Base-by-base conservation (phyloP, 2,797 vertebrate genomes). In the Natrix natrix region DNA sequence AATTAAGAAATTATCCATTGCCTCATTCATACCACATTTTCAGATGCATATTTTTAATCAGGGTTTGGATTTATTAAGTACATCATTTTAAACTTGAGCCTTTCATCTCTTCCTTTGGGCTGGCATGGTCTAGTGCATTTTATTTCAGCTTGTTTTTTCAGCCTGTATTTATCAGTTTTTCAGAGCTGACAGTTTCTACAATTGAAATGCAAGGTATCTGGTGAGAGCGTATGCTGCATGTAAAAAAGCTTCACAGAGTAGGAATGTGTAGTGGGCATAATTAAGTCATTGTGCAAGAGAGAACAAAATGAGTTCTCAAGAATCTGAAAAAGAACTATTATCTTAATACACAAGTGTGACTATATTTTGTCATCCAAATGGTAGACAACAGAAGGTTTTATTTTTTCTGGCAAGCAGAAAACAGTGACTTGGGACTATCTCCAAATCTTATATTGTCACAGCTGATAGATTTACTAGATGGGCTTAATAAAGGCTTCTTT, bases 61-160 rank as follows among this genome's bases (percentile, higher is more conserved):
- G 20, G 83, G 83, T 92, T 87, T 90, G 56, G 48, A 78, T 94
- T 61, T 87, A 95, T 94, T 32, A 57, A 59, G 54, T 94, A 94
- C 86, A 92, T 32, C 11, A 90, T 87, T 93, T 88, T 59, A 94
- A 92, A 92, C 20, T 52, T 86, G 57, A 91, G 83, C 86, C 83
- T 92, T 92, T 92, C 28, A 57, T 89, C 59, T 74, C 55, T 92
- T 78, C 57, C 57, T 86, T 91, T 83, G 16, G 59, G 32, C 24
- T 90, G 91, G 54, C 57, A 89, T 69, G 93, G 93, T 91, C 92
- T 90, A 92, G 52, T 94, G 89, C 48, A 11, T 92, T 94, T 91
- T 89, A 91, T 91, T 91, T 89, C 28, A 63, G 89, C 32, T 92
- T 89, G n/a, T 92, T 86, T 92, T 91, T 92, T 63, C 48, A 91